Evolutionary conservation across 1,140 invertebrate species (phyloP), one percentile per base, ranked within the genome.

Genomic region (Heliothis subflexa): DNA sequence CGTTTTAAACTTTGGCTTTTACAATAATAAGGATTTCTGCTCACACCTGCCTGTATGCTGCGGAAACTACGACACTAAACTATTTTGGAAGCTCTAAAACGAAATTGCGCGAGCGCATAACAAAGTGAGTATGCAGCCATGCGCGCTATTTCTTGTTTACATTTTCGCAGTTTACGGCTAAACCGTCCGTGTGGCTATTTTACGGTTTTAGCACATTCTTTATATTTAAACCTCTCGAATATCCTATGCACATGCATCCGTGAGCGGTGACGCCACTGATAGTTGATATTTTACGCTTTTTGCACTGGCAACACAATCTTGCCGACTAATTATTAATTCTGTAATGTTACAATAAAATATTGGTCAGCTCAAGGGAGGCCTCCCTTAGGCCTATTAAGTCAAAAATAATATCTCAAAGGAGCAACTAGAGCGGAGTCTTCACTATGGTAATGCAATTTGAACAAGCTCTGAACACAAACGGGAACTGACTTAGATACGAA

Each of bases 81-180:
- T 74, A 74, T 74, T 74, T 74, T 57, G 33, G 71, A 74, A 49
- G 55, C 40, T 61, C 33, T 74, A 59, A 74, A 74, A 74, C n/a
- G 68, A n/a, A 49, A 18, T 74, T 74, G 71, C 54, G 71, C 71
- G n/a, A n/a, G 54, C 40, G 71, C 71, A 74, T 74, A 45, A 49
- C 55, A 57, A 74, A 40, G 33, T 40, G 33, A 45, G 55, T 61
- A 74, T 74, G 71, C 71, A 55, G 45, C 71, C 55, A 61, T 61
- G 28, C 71, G 45, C 45, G 40, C 54, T 61, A 40, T 74, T 74
- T 74, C 12, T 55, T 59, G 70, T 72, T 72, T 61, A 74, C 71
- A 74, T 59, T 74, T 18, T 25, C 61, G 71, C 55, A 74, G 71
- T 72, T 72, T 72, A 72, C 54, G 70, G 70, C 28, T 12, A 45